phyloP scores from a whole-genome alignment of 2,113 vertebrate genomes.

The Entomyzon cyanotis region DNA sequence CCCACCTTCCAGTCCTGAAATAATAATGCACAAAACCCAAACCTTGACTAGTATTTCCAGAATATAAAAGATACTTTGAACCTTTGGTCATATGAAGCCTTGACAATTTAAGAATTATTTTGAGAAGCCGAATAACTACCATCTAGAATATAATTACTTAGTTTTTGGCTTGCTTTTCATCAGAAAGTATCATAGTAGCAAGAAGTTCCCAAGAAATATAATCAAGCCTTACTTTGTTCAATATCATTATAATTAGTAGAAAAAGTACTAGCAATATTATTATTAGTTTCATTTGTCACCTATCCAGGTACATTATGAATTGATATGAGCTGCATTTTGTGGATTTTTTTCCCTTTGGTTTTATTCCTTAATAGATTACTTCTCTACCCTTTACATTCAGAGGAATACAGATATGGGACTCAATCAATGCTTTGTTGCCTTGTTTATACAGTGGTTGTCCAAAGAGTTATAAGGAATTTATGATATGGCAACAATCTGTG shows the following conservation, averaged over 20 bases:
- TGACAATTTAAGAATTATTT: not conserved
- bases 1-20: not conserved
- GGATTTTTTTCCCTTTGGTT: not conserved
- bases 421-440: not conserved
- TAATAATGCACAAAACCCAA: not conserved
- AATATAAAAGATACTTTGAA: not conserved
- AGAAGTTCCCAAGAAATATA: not conserved
- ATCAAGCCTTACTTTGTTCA: not conserved
- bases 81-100: not conserved
- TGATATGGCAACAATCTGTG: not conserved
- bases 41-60: not conserved
- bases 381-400: not conserved
- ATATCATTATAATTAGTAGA: not conserved
- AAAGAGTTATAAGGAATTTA: not conserved
- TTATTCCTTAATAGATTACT: not conserved
- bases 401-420: not conserved
- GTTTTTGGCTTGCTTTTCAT: not conserved
- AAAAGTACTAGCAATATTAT: not conserved
- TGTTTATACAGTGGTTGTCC: not conserved
- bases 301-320: not conserved
- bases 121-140: not conserved
- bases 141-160: not conserved
- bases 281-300: fast-evolving
- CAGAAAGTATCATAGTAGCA: not conserved
- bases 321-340: not conserved